Evolutionary conservation across 1,140 invertebrate genomes (phyloP), one percentile per base, ranked within the genome.

Genomic region (Euglossa dilemma): DNA sequence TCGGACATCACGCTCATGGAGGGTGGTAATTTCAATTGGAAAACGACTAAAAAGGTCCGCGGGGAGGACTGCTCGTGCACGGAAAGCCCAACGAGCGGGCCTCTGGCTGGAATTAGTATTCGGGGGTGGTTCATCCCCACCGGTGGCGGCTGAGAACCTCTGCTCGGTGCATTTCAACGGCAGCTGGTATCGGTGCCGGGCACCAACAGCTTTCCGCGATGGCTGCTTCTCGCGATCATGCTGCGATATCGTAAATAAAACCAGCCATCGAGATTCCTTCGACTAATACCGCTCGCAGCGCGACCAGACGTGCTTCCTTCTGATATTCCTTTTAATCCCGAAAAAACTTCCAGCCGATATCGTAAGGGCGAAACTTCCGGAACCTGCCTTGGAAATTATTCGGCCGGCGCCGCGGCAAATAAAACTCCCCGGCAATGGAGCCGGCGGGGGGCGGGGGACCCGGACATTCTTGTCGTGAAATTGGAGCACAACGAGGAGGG

Each of bases 191-290:
- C 36, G 36, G 36, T 36, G 36, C 36, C 36, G 71, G 45, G 70
- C n/a, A 25, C 36, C 20, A 47, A 45, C 63, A 66, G 25, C 72
- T 70, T 84, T 70, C 36, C 63, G 67, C 59, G 50, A 85, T 80
- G 47, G 72, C 86, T 12, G 66, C 72, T 69, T 71, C 76, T 72
- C 43, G 54, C 61, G 82, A 82, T 88, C 87, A 83, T 73, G 85
- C 69, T 72, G 57, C 79, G 72, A 73, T 85, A 82, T 83, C 85
- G 36, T 74, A 87, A 84, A 83, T 85, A 87, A 52, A 45, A n/a
- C 1, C 36, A 52, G 16, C 52, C 71, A 43, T 59, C 45, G 28
- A 50, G 67, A 63, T 75, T 85, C 70, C 63, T 78, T 57, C 25
- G 71, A 74, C 70, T 71, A 78, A 79, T 59, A 84, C 84, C 84